Evolutionary conservation across 1,140 invertebrate genomes (phyloP).

Genomic region (Bombyx mandarina): DNA sequence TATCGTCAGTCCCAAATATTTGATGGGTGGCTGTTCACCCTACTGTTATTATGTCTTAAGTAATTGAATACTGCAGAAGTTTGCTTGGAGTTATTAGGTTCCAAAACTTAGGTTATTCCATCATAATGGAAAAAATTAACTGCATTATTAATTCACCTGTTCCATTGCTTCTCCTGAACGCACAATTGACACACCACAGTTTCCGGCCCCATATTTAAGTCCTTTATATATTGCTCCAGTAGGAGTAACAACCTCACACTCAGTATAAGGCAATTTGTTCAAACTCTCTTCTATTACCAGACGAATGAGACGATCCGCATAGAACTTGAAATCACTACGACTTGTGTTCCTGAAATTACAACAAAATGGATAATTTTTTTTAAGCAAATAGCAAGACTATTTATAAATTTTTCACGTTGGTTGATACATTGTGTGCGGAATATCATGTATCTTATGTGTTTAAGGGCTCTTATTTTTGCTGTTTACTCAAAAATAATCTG

Average conservation of each 20-base stretch:
- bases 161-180: constrained; percentile 98
- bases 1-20: too few relatives aligned
- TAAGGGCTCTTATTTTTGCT: too few relatives aligned
- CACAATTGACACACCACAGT: constrained; percentile 98
- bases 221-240: constrained; percentile 93
- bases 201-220: constrained; percentile 93
- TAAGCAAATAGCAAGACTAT: not conserved
- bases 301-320: constrained; percentile 94
- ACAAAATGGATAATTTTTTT: constrained; percentile 4
- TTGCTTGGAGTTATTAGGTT: too few relatives aligned
- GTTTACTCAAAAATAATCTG: too few relatives aligned
- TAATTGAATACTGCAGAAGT: too few relatives aligned
- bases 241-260: constrained; percentile 91
- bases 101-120: too few relatives aligned
- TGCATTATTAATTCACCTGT: constrained; percentile 71
- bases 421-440: too few relatives aligned
- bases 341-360: constrained; percentile 84
- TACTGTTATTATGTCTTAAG: too few relatives aligned
- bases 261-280: constrained; percentile 95
- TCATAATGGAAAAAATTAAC: too few relatives aligned
- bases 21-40: too few relatives aligned
- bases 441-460: too few relatives aligned
- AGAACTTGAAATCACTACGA: constrained; percentile 98
- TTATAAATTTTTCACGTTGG: too few relatives aligned
- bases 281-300: constrained; percentile 98